Evolutionary conservation across 2,797 vertebrate genomes (phyloP).

Genomic region (Setipinna tenuifilis): DNA sequence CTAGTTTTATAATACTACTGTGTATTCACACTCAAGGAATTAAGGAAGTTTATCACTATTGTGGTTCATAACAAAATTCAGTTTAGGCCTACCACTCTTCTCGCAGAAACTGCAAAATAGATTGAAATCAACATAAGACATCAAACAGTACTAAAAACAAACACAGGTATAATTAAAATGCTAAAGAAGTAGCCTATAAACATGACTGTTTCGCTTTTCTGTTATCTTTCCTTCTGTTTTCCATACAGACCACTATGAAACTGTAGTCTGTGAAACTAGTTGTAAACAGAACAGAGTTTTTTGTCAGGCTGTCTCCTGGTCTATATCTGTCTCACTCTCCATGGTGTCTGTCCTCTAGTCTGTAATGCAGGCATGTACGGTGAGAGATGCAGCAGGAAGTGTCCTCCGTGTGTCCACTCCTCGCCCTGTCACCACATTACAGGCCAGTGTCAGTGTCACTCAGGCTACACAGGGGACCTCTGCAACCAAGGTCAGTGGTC

Average conservation of each 20-base stretch:
- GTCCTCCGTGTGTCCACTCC: conserved; percentile 68
- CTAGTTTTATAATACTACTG: background rate
- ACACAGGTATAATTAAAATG: too few relatives aligned
- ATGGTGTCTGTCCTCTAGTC: conserved; percentile 51
- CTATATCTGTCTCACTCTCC: background rate
- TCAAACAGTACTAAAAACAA: too few relatives aligned
- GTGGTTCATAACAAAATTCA: too few relatives aligned
- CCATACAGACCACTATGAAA: background rate
- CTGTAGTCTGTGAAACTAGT: background rate
- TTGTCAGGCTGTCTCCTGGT: background rate
- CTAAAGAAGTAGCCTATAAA: too few relatives aligned
- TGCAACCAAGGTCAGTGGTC: conserved; percentile 72
- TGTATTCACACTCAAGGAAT: too few relatives aligned
- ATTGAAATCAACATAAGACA: too few relatives aligned
- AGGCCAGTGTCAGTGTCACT: conserved; percentile 71
- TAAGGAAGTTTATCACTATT: too few relatives aligned
- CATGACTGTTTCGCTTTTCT: too few relatives aligned
- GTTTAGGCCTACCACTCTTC: too few relatives aligned
- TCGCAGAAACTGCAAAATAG: too few relatives aligned
- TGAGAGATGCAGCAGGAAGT: conserved; percentile 67
- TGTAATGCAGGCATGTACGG: conserved; percentile 69
- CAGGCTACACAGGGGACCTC: conserved; percentile 68
- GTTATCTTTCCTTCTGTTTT: background rate
- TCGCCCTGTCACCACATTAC: conserved; percentile 75
- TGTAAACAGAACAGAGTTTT: background rate